Conservation (phyloP, 2,888 invertebrate genomes). For the Sympetrum striolatum region DNA sequence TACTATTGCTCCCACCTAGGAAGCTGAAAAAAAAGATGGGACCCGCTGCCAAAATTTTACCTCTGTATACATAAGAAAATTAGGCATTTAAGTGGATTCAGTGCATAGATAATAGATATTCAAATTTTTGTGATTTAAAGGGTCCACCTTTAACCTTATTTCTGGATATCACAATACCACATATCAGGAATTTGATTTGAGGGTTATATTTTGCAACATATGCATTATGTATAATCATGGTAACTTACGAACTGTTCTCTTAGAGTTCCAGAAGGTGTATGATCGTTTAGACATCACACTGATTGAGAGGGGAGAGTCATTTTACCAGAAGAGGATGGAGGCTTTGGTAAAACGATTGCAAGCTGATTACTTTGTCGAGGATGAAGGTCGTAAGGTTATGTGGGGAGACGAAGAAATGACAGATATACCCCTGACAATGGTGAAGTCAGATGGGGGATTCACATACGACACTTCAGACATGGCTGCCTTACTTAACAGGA, state of each 20-base stretch:
- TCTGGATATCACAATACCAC: no score
- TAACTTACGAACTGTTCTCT: conserved; percentile 48
- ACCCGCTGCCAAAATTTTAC: no score
- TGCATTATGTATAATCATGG: no score
- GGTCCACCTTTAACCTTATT: no score
- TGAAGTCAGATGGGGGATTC: conserved; percentile 95
- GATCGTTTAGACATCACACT: conserved; percentile 79
- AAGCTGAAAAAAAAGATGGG: no score
- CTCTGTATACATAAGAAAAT: no score
- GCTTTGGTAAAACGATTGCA: conserved; percentile 76
- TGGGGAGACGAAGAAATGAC: conserved; percentile 71
- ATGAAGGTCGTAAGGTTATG: conserved; percentile 85
- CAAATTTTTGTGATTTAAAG: no score
- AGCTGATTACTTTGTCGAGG: conserved; percentile 72
- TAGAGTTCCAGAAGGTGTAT: conserved; percentile 91
- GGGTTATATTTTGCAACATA: no score
- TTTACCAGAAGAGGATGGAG: conserved; percentile 93
- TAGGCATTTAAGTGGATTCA: no score
- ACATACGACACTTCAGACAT: conserved; percentile 99
- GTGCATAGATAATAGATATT: no score
- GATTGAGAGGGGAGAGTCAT: conserved; percentile 92
- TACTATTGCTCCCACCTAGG: no score
- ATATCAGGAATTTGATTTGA: no score
- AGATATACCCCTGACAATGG: conserved; percentile 87
- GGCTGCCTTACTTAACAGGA: conserved; percentile 85